Base-by-base conservation (phyloP, 2,888 invertebrate genomes). In the Axea sp. region DNA sequence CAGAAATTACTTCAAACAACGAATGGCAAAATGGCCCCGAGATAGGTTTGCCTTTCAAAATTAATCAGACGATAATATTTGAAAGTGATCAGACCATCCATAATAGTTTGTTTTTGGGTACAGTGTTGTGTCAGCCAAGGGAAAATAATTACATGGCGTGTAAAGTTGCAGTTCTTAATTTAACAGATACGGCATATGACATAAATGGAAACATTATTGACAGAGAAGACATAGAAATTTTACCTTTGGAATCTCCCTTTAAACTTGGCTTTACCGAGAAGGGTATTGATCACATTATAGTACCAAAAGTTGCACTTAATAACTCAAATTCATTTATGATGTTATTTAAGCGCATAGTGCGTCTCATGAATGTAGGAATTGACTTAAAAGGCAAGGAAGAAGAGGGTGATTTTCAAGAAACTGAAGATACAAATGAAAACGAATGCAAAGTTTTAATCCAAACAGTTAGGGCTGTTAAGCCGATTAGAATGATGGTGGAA, bases 331-430 rank as follows among this genome's bases (percentile, higher is more conserved):
- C 17, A 7, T 2, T 5, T 1, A 8, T 5, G 17, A 6, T 47
- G 1, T 7, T 19, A 17, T 12, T 41, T 22, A 17, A n/a, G 22
- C 8, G 39, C 2, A n/a, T 45, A 1, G 43, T 11, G 3, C 33
- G 9, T 17, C 1, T 59, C 14, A 6, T 59, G 43, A 59, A 33
- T 9, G 11, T 45, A 0, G 59, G 59, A 17, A 24, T 45, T 11
- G 35, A 59, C 11, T 8, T 59, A 2, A 43, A 12, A 17, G 45
- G 59, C 6, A 59, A 59, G 7, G 45, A 33, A 3, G 35, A 59
- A 17, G 59, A 59, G 11, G 59, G 12, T 1, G 6, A 1, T 19
- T 55, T 30, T 22, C 9, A 30, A 3, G 55, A 39, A 14, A 14
- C 7, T 11, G 55, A 55, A 8, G 35, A 35, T 17, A 15, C 14